These are phyloP conservation scores for Oreochromis aureus DNA, from an alignment of 2,113 vertebrate genomes.

Conservation along the genomic window DNA sequence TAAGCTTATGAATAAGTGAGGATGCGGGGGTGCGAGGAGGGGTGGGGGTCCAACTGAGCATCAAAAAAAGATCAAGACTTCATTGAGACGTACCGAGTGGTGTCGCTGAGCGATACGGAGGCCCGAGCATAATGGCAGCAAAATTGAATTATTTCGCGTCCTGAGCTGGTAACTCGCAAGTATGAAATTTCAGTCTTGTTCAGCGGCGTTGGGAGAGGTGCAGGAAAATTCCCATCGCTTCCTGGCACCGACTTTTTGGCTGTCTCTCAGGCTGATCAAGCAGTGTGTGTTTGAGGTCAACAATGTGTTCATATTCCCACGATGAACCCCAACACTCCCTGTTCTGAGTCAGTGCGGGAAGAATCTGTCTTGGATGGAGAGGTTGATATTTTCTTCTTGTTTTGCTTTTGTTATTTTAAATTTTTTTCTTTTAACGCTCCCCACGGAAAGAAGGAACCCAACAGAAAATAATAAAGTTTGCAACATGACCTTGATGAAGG, in stretches of 20 bases:
- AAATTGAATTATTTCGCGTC: neutral
- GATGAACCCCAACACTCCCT: neutral
- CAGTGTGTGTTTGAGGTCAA: neutral
- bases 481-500: constrained; percentile 49
- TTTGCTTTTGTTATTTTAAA: neutral
- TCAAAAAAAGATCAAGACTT: constrained; percentile 30
- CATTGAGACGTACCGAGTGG: neutral
- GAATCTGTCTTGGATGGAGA: neutral
- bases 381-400: neutral
- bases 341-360: neutral
- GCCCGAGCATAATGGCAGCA: neutral
- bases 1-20: constrained; percentile 62
- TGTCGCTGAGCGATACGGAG: neutral
- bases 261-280: neutral
- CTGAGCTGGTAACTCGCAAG: neutral
- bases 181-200: neutral
- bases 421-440: neutral
- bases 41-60: constrained; percentile 33
- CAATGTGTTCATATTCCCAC: neutral
- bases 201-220: neutral
- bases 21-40: neutral
- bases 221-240: neutral
- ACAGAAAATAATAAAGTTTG: constrained; percentile 37
- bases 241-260: neutral
- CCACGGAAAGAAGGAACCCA: constrained; percentile 6